phyloP scores from a whole-genome alignment of 2,888 invertebrate species.

The Melanotus villosus region DNA sequence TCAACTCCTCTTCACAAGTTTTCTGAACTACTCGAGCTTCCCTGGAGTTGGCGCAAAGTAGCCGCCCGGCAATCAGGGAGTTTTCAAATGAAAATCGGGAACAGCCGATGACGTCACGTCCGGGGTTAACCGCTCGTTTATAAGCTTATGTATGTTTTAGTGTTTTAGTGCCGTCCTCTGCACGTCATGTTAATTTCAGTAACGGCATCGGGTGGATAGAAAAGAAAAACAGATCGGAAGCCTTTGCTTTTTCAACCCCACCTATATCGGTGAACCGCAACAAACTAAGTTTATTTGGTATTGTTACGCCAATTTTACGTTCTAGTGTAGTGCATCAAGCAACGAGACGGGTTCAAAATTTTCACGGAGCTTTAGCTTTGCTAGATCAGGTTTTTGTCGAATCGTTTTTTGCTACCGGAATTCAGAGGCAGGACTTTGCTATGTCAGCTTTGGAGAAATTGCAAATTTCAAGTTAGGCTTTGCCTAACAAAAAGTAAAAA shows the following conservation, averaged over 20 bases:
- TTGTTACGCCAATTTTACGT: neutral
- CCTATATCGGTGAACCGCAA: conserved; percentile 7
- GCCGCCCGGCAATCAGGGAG: conserved; percentile 42
- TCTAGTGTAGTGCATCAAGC: neutral
- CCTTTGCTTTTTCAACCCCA: neutral
- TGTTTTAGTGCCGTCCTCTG: conserved; percentile 24
- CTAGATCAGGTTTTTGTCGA: neutral
- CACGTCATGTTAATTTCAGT: conserved; percentile 32
- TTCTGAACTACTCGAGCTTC: conserved; percentile 39
- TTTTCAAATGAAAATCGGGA: conserved; percentile 48
- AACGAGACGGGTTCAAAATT: conserved; percentile 2
- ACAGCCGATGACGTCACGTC: conserved; percentile 48
- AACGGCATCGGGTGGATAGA: neutral
- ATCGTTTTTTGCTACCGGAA: conserved; percentile 26
- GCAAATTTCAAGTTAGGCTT: conserved; percentile 31
- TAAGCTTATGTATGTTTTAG: conserved; percentile 43
- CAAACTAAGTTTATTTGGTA: conserved; percentile 2
- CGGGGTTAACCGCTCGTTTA: conserved; percentile 44
- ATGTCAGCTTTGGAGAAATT: conserved; percentile 35
- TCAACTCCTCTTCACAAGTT: conserved; percentile 47
- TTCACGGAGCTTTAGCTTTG: conserved; percentile 5
- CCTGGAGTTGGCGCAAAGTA: conserved; percentile 28
- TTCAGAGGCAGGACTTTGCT: conserved; percentile 22
- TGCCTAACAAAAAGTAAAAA: conserved; percentile 14
- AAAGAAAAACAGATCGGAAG: neutral